These are phyloP conservation scores for Limenitis camilla DNA, from an alignment of 2,888 invertebrate genomes.

Conservation along the genomic window DNA sequence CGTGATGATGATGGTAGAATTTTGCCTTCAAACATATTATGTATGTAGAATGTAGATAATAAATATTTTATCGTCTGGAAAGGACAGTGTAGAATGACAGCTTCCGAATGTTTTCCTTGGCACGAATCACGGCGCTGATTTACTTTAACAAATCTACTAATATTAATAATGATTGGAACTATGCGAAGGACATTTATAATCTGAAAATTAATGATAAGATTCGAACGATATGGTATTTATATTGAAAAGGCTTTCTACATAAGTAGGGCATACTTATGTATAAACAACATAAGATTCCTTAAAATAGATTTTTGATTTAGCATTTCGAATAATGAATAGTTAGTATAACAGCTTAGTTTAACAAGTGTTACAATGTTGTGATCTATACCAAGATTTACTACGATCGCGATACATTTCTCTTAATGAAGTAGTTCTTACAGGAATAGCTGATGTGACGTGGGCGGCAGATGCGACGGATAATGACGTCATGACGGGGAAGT, in stretches of 20 bases:
- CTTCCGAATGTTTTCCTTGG: slow-evolving; percentile 3
- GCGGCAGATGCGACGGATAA: neutral
- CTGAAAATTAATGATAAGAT: too few relatives aligned
- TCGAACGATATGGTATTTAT: too few relatives aligned
- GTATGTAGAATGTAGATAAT: neutral
- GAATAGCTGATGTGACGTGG: neutral
- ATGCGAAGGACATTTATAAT: neutral
- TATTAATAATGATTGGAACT: slow-evolving; percentile 1
- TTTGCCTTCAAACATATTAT: neutral
- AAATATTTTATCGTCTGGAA: neutral
- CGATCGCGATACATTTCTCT: neutral
- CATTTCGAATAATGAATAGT: too few relatives aligned
- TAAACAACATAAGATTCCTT: too few relatives aligned
- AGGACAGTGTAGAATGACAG: neutral
- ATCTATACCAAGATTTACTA: too few relatives aligned
- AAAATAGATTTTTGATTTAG: too few relatives aligned
- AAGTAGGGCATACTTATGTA: too few relatives aligned
- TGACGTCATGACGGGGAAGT: neutral
- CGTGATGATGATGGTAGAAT: too few relatives aligned
- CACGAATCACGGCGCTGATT: neutral
- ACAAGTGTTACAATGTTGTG: too few relatives aligned
- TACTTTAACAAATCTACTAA: neutral
- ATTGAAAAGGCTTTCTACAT: too few relatives aligned
- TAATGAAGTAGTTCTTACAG: neutral
- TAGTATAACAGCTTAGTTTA: too few relatives aligned